Base-by-base conservation (phyloP, 1,140 invertebrate species). In the Helicoverpa zea region DNA sequence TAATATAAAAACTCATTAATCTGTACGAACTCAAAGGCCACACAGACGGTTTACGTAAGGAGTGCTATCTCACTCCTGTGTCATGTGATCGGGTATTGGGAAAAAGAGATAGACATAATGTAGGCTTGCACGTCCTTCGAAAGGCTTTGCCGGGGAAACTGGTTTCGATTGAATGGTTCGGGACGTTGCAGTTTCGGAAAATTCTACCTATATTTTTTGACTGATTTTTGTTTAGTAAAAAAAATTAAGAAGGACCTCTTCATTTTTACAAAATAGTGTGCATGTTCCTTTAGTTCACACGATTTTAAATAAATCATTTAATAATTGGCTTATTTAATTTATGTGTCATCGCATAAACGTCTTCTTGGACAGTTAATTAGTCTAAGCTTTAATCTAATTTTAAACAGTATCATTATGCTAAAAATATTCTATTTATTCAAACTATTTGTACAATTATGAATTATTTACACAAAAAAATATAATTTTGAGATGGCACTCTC, bases 101-200 rank as follows among this genome's bases (percentile, higher is more conserved):
- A 81, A 87, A 92, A 87, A 90, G 90, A 87, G 90, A 93, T 84
- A 73, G 85, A 87, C 83, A 89, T 82, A 88, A 89, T 87, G 84
- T 88, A 87, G 86, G 84, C 80, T 86, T 81, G 86, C 76, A 77
- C 88, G 88, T 90, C 90, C 88, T 91, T 90, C 86, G 84, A 88
- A 90, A 92, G 90, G 92, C 88, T 92, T 92, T 83, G 84, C 81
- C 78, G 83, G 87, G 87, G 80, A 90, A 93, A 93, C 93, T 90
- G 89, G 91, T 91, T 93, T 89, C 80, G 59, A 84, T 58, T 82
- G 87, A 92, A 93, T 89, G 91, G 91, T 94, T 77, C 93, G 93
- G 93, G 92, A 94, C 86, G 89, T 70, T 80, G 81, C 68, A 5
- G n/a, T 70, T 66, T 70, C 18, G 54, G 76, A 49, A 78, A 78